Evolutionary conservation across 2,888 invertebrate species (phyloP).

Genomic region (Acanthosepion esculentum): DNA sequence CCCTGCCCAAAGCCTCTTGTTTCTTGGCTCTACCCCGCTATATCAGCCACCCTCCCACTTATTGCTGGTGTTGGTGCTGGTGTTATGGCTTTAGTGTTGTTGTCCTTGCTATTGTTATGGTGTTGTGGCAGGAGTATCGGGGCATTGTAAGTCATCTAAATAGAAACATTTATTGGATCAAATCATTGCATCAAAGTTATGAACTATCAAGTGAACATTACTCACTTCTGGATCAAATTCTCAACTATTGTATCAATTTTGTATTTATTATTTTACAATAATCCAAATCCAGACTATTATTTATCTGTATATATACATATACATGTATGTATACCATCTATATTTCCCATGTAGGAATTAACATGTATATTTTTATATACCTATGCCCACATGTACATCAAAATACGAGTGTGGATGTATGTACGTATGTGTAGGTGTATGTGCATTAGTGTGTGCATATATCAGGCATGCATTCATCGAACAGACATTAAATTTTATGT

Average conservation of each 20-base stretch:
- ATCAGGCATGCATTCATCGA: not conserved
- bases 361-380: not conserved
- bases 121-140: slow-evolving; percentile 23
- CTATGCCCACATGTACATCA: not conserved
- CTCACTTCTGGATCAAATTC: not conserved
- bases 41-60: slow-evolving; percentile 23
- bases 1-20: slow-evolving; percentile 15
- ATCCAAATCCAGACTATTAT: too few species aligned
- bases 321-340: too few species aligned
- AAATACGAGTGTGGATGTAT: not conserved
- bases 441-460: not conserved
- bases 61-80: slow-evolving; percentile 33
- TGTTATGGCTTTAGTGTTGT: slow-evolving; percentile 33
- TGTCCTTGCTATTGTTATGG: slow-evolving; percentile 33
- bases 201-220: not conserved
- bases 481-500: too few species aligned
- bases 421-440: not conserved
- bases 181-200: not conserved
- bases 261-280: not conserved
- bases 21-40: not conserved
- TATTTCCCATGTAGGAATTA: too few species aligned
- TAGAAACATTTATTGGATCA: not conserved
- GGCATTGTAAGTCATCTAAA: not conserved
- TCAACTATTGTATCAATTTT: not conserved
- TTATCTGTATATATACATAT: too few species aligned